phyloP scores from a whole-genome alignment of 2,797 vertebrate genomes.

The Lemur catta region DNA sequence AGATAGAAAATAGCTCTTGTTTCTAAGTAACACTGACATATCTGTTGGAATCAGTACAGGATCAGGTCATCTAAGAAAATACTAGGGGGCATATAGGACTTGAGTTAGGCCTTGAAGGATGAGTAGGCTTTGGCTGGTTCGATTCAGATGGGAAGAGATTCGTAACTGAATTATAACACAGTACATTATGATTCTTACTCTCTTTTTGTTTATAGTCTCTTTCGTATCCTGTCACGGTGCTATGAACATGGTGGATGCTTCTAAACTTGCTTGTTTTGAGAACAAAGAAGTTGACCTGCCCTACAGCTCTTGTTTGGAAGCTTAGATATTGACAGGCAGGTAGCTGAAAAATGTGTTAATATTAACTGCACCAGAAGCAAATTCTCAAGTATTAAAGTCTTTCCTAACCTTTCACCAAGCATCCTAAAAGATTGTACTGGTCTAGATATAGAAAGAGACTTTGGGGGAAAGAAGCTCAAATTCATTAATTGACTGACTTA shows the following conservation, averaged over 20 bases:
- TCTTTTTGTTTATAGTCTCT: neutral
- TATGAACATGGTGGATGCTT: neutral
- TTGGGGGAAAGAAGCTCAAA: neutral
- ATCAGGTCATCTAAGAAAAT: neutral
- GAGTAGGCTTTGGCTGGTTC: neutral
- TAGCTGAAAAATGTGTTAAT: neutral
- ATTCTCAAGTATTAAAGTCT: constrained; percentile 29
- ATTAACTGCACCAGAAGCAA: neutral
- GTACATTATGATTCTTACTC: constrained; percentile 8
- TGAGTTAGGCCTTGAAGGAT: neutral
- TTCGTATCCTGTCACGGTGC: constrained; percentile 18
- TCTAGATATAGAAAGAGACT: neutral
- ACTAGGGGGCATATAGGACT: neutral
- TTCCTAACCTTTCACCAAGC: neutral
- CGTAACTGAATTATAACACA: constrained; percentile 7
- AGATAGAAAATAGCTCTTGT: neutral
- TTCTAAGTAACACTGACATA: neutral
- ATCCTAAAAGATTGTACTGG: neutral
- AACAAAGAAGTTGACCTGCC: neutral
- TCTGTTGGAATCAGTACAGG: neutral
- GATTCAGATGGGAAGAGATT: neutral
- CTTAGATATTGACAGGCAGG: neutral
- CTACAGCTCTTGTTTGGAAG: neutral
- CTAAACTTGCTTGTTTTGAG: neutral
- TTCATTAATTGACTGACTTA: neutral